Percentiles rank a stretch among this genome's conserved stretches.
These are phyloP conservation scores for Charaxes varanes DNA, from an alignment of 1,140 invertebrate genomes.

Conservation along the genomic window DNA sequence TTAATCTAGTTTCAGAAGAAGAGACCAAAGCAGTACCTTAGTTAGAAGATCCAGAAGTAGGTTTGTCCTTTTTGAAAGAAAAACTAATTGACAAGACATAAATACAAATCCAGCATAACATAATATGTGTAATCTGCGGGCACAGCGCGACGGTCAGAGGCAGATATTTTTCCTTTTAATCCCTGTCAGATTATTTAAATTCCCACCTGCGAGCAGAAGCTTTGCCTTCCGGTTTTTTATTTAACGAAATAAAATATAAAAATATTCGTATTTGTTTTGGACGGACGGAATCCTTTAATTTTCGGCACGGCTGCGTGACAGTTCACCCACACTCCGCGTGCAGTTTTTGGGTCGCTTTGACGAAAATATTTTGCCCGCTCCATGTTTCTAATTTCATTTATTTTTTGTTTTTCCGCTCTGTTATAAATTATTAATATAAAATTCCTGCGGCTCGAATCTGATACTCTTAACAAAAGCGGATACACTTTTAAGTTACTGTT, in stretches of 20 bases:
- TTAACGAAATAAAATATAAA: conserved; percentile 73
- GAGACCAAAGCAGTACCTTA: no score
- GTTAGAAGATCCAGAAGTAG: no score
- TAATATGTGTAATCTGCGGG: conserved; percentile 58
- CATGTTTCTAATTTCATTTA: conserved; percentile 31
- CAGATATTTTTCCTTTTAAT: conserved; percentile 72
- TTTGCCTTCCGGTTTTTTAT: conserved; percentile 60
- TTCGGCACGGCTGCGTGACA: conserved; percentile 62
- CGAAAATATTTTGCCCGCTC: conserved; percentile 50
- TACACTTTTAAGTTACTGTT: no score
- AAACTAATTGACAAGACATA: no score
- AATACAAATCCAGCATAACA: conserved; percentile 52
- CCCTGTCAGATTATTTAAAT: conserved; percentile 74
- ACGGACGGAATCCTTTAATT: conserved; percentile 71
- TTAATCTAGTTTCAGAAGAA: no score
- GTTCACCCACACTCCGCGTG: conserved; percentile 42
- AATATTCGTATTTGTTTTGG: conserved; percentile 73
- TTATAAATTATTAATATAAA: conserved; percentile 12
- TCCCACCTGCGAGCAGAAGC: conserved; percentile 65
- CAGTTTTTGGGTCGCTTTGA: conserved; percentile 56
- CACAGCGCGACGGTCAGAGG: conserved; percentile 63
- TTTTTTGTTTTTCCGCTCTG: conserved; percentile 32
- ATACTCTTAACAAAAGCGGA: no score
- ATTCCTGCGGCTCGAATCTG: no score
- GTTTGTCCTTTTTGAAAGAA: no score